Percentiles rank a stretch among this genome's conserved stretches.
phyloP scores from a whole-genome alignment of 2,888 invertebrate species.

The Thymelicus acteon region DNA sequence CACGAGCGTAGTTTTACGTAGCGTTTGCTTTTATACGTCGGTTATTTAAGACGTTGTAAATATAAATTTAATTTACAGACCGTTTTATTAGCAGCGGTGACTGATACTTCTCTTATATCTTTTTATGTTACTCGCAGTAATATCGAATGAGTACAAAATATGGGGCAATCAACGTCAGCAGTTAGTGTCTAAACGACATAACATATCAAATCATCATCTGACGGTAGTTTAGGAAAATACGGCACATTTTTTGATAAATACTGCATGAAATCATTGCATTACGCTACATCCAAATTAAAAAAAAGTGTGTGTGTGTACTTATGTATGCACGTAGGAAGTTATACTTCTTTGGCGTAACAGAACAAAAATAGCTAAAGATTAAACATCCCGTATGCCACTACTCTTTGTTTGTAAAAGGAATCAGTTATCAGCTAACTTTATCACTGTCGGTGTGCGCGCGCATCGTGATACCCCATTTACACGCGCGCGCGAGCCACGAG shows the following conservation, averaged over 20 bases:
- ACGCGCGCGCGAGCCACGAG: too few relatives aligned
- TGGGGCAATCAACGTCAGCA: constrained; percentile 28
- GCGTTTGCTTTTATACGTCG: background rate
- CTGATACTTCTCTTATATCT: constrained; percentile 3
- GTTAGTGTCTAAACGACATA: constrained; percentile 18
- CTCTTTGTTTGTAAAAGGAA: too few relatives aligned
- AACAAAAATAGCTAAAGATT: too few relatives aligned
- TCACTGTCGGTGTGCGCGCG: too few relatives aligned
- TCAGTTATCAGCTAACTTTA: too few relatives aligned
- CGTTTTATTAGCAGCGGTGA: constrained; percentile 1
- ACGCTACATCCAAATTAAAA: background rate
- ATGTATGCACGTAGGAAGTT: too few relatives aligned
- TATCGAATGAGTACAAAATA: constrained; percentile 25
- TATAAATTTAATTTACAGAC: constrained; percentile 5
- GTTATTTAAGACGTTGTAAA: background rate
- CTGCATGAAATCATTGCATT: background rate
- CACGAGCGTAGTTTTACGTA: background rate
- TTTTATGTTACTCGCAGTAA: constrained; percentile 8
- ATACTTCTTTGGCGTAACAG: too few relatives aligned
- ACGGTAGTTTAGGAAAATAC: constrained; percentile 6
- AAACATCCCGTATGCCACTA: too few relatives aligned
- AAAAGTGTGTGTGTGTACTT: too few relatives aligned
- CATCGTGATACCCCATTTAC: too few relatives aligned
- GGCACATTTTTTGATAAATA: background rate
- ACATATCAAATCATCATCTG: constrained; percentile 27